These are phyloP conservation scores for Eledone cirrhosa DNA, from an alignment of 2,888 invertebrate species.

Conservation along the genomic window DNA sequence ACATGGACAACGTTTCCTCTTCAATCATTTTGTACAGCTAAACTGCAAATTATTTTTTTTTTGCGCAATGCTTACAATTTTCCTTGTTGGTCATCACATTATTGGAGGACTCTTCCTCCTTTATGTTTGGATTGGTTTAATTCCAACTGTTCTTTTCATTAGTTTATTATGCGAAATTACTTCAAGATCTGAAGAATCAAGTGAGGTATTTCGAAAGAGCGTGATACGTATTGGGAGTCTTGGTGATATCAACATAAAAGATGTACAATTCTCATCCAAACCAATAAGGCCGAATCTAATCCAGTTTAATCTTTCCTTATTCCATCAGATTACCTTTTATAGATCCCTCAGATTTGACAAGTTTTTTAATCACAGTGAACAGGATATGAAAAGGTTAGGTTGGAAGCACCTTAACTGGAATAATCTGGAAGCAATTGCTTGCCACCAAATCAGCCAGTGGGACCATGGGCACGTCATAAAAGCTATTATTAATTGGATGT, in stretches of 20 bases:
- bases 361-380: not conserved
- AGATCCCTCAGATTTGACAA: not conserved
- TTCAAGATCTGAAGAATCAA: not conserved
- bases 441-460: constrained; percentile 3
- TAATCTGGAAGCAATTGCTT: not conserved
- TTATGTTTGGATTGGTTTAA: not conserved
- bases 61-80: no score
- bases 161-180: not conserved
- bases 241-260: not conserved
- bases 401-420: not conserved
- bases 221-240: not conserved
- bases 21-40: not conserved
- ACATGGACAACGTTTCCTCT: not conserved
- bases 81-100: not conserved
- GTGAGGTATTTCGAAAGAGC: not conserved
- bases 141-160: not conserved
- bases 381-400: not conserved
- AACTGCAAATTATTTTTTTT: not conserved
- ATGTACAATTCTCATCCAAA: not conserved
- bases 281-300: not conserved
- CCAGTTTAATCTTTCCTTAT: not conserved
- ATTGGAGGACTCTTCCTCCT: not conserved
- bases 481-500: constrained; percentile 3
- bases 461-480: not conserved
- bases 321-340: constrained; percentile 5